Conservation (phyloP, 2,113 vertebrate species). For the Salvator merianae region DNA sequence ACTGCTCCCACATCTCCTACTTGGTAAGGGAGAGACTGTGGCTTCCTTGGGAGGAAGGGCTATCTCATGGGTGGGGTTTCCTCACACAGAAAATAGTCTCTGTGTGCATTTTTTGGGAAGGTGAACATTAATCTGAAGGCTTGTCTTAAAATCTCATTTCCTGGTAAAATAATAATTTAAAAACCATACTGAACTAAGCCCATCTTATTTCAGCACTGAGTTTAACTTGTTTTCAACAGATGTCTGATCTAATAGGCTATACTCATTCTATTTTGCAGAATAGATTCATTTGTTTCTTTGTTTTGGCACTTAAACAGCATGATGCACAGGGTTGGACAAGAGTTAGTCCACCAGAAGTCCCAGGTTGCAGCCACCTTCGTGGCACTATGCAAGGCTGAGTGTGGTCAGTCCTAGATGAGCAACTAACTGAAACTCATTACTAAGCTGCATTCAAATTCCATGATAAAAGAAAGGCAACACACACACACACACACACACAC, state of each 20-base stretch:
- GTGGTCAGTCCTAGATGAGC: background rate
- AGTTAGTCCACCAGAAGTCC: background rate
- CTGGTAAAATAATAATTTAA: too few relatives aligned
- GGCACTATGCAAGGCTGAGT: background rate
- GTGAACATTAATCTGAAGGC: too few relatives aligned
- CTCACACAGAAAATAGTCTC: too few relatives aligned
- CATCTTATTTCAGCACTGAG: background rate
- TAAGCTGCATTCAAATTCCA: background rate
- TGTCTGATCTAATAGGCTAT: conserved; percentile 14
- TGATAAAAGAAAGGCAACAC: background rate
- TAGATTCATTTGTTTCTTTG: background rate
- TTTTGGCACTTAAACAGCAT: conserved; percentile 12
- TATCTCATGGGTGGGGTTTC: too few relatives aligned
- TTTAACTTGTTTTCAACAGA: conserved; percentile 19
- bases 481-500: too few relatives aligned
- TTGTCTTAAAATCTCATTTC: too few relatives aligned
- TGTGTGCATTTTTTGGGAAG: too few relatives aligned
- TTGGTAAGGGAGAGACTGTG: too few relatives aligned
- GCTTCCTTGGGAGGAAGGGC: too few relatives aligned
- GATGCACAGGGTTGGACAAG: background rate
- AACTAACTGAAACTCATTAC: background rate
- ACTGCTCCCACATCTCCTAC: too few relatives aligned
- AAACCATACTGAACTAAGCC: too few relatives aligned
- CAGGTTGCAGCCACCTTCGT: background rate
- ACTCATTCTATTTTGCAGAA: conserved; percentile 20